phyloP scores from a whole-genome alignment of 2,888 invertebrate genomes.

The Teleiodes luculella region DNA sequence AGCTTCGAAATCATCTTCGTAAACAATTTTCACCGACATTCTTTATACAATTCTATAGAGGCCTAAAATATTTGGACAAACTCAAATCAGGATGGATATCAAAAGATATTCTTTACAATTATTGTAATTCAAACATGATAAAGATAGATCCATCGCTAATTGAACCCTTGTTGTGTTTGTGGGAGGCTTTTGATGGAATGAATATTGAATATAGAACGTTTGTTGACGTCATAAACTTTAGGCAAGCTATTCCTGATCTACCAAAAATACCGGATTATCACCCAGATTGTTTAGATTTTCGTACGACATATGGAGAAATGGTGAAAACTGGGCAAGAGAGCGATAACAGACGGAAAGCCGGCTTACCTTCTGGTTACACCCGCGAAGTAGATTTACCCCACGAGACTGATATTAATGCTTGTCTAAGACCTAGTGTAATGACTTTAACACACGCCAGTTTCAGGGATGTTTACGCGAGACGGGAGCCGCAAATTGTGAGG shows the following conservation, averaged over 20 bases:
- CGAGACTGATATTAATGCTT: constrained; percentile 55
- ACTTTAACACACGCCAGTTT: constrained; percentile 54
- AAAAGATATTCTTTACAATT: constrained; percentile 58
- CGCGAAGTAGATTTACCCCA: constrained; percentile 49
- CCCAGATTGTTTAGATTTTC: constrained; percentile 50
- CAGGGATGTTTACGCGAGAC: constrained; percentile 58
- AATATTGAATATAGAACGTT: constrained; percentile 72
- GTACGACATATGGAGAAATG: constrained; percentile 65
- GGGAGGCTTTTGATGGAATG: constrained; percentile 65
- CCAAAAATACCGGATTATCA: constrained; percentile 59
- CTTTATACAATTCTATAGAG: constrained; percentile 48
- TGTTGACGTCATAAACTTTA: constrained; percentile 66
- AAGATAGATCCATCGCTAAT: constrained; percentile 66
- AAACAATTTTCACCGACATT: constrained; percentile 50
- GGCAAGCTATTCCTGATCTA: constrained; percentile 54
- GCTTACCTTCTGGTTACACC: constrained; percentile 60
- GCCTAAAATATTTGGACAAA: constrained; percentile 53
- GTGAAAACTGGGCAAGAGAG: constrained; percentile 46
- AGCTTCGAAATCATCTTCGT: constrained; percentile 50
- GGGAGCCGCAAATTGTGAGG: constrained; percentile 51
- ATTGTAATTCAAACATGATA: constrained; percentile 60
- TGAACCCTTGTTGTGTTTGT: constrained; percentile 66
- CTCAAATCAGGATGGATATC: constrained; percentile 66
- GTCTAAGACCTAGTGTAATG: constrained; percentile 52
- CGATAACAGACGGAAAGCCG: constrained; percentile 47